Base-by-base conservation (phyloP, 2,888 invertebrate genomes). In the Hyles lineata region DNA sequence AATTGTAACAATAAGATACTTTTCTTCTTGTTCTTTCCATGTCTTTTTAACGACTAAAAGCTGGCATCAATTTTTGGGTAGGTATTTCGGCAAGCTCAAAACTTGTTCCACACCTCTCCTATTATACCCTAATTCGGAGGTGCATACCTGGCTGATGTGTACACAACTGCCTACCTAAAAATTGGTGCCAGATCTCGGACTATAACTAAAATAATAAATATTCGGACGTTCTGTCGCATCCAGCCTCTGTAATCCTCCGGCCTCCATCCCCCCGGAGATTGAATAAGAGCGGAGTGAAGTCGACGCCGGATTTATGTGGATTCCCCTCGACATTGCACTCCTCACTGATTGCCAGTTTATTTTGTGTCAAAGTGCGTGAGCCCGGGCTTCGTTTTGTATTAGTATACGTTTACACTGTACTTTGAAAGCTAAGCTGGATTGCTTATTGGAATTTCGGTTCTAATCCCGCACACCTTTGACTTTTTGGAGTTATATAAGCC, bases 241-340 rank as follows among this genome's bases (percentile, higher is more conserved):
- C 70, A 89, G 88, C 35, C 0, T 2, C 6, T 9, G 1, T n/a
- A 76, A 25, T 77, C 83, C 82, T 43, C 7, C 5, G 75, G 67
- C 32, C 74, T 75, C 79, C 80, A 81, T 85, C 84, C 86, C 89
- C 87, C 90, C 87, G 87, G 92, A 93, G 92, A 93, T 93, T 92
- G 93, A 93, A 93, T 92, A 91, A 92, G 91, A 87, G 87, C 77
- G 81, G 87, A 89, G 89, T 87, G 87, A 85, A 91, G 89, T 89
- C 88, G 87, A 84, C 87, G 81, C 84, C 87, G 92, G 93, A 93
- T 93, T 93, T 93, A 93, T 92, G 92, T 87, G 93, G 91, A 91
- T 91, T 91, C 91, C 85, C 88, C 82, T 87, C 88, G 89, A 90
- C 90, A 85, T 86, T 87, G 90, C 90, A 91, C 92, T 92, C 84